Conservation (phyloP, 2,113 vertebrate genomes). For the Nettapus auritus region DNA sequence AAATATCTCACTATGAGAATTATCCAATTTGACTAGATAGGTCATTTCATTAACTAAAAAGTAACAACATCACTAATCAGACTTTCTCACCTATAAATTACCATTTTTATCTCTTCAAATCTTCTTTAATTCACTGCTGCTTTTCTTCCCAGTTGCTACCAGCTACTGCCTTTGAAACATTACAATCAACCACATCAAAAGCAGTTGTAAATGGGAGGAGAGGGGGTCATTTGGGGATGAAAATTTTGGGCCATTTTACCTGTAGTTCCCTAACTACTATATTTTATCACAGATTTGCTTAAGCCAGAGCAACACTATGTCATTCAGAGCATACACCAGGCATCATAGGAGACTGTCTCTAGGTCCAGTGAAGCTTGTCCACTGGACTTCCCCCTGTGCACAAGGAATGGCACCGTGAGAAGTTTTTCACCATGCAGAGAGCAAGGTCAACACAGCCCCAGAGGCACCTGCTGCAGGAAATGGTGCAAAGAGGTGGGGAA, state of each 20-base stretch:
- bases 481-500: too few relatives aligned
- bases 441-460: background rate
- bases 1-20: background rate
- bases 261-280: background rate
- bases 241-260: background rate
- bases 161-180: constrained; percentile 19
- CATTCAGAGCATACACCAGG: background rate
- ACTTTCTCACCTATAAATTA: constrained; percentile 37
- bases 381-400: background rate
- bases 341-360: background rate
- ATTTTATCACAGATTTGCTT: background rate
- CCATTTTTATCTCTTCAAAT: constrained; percentile 26
- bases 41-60: constrained; percentile 58
- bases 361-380: background rate
- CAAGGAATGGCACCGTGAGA: background rate
- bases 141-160: constrained; percentile 27
- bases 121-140: constrained; percentile 43
- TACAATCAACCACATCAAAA: background rate
- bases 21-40: constrained; percentile 31
- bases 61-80: constrained; percentile 42
- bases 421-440: background rate
- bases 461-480: background rate
- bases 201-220: background rate
- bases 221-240: background rate
- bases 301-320: background rate